These are phyloP conservation scores for Acrobasis suavella DNA, from an alignment of 2,888 invertebrate species.

Conservation along the genomic window DNA sequence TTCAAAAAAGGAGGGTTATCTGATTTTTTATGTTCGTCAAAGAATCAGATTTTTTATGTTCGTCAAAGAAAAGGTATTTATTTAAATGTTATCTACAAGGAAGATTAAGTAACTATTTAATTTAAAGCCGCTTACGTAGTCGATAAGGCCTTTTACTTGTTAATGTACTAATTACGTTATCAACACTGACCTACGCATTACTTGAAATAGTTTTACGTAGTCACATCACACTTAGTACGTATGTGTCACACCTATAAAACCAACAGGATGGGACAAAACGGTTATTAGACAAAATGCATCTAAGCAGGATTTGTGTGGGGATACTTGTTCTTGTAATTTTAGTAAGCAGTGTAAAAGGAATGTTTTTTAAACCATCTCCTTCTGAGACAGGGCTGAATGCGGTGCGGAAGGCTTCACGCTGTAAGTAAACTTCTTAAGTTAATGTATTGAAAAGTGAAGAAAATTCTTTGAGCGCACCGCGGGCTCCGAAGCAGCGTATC, in stretches of 20 bases:
- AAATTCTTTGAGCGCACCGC: too few species aligned
- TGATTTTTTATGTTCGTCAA: too few species aligned
- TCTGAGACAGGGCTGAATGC: slow-evolving; percentile 53
- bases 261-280: not conserved
- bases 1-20: too few species aligned
- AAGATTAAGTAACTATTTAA: slow-evolving; percentile 4
- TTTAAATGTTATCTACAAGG: too few species aligned
- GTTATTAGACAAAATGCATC: slow-evolving; percentile 46
- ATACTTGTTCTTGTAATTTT: slow-evolving; percentile 35
- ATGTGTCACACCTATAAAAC: slow-evolving; percentile 23
- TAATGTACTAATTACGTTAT: slow-evolving; percentile 18
- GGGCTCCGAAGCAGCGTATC: too few species aligned
- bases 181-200: slow-evolving; percentile 2
- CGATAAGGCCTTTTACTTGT: not conserved
- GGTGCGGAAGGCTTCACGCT: slow-evolving; percentile 67
- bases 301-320: slow-evolving; percentile 29
- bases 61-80: too few species aligned
- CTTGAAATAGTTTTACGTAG: not conserved
- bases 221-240: slow-evolving; percentile 16
- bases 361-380: slow-evolving; percentile 47
- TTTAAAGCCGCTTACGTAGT: not conserved
- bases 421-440: slow-evolving; percentile 49
- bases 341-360: slow-evolving; percentile 28
- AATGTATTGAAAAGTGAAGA: too few species aligned
- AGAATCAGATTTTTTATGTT: too few species aligned